Evolutionary conservation across 2,888 invertebrate species (phyloP).

Genomic region (Agrotis exclamationis): DNA sequence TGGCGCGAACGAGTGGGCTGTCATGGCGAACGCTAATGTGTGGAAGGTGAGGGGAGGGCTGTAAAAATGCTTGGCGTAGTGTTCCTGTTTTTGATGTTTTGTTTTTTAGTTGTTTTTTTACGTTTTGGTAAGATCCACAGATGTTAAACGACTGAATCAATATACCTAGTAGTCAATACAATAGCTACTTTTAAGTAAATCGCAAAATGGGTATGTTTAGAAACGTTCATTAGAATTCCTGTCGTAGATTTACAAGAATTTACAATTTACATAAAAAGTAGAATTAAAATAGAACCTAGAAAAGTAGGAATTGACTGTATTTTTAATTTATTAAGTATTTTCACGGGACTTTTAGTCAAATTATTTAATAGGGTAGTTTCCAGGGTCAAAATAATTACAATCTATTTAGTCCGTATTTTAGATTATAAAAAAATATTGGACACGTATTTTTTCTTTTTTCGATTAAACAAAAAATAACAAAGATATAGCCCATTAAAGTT

Average conservation of each 20-base stretch:
- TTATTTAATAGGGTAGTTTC: no score
- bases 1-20: conserved; percentile 89
- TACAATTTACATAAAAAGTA: background rate
- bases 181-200: background rate
- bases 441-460: no score
- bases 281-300: background rate
- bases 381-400: no score
- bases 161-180: background rate
- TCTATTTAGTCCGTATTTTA: no score
- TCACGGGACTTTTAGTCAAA: no score
- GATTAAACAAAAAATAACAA: no score
- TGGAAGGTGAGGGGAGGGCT: conserved; percentile 91
- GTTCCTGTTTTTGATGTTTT: conserved; percentile 72
- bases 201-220: background rate
- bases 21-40: conserved; percentile 85
- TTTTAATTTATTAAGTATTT: no score
- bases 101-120: conserved; percentile 48
- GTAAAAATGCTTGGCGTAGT: conserved; percentile 78
- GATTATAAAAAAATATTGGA: no score
- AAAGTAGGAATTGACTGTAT: no score
- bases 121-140: conserved; percentile 84
- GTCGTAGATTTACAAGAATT: background rate
- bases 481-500: no score
- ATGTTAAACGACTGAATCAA: no score
- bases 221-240: background rate